Evolutionary conservation across 35 echinoderm and acorn worm species (phyloP), one percentile per base, ranked within the genome.

Genomic region (Apostichopus californicus): DNA sequence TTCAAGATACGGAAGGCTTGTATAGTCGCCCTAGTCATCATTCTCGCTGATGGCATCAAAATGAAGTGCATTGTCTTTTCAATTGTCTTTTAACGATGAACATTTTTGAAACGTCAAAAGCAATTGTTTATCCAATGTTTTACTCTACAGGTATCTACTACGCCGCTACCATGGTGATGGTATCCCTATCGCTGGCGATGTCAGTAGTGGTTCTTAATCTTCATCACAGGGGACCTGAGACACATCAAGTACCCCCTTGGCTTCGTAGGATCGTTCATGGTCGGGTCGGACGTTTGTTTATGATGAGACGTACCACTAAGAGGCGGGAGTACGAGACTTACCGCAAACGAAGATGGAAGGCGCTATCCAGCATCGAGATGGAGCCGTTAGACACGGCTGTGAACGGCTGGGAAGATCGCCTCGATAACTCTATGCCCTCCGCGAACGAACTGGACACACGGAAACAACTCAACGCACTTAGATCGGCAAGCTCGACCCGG

Each of bases 171-270:
- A 99, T 99, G 97, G 97, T 99, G 34, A 96, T 99, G 93, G 97
- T 99, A 26, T 99, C 97, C 11, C 70, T 99, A 14, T 99, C 97
- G 20, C 78, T 99, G 23, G 89, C 95, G 5, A 96, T 99, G 95
- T 99, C 97, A 10, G 97, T 99, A 14, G 95, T 96, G 8, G 97
- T 99, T 9, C 95, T 99, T 1, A 99, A 99, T 77, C 93, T 99
- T 26, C 97, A 99, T 23, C 95, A 96, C 61, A 87, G 95, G 24
- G 97, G 97, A 55, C 95, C 97, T 9, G 95, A 96, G 54, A 94
- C 95, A 0, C 89, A 93, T 52, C 92, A 93, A 8, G 97, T 99
- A 15, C 97, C 97, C 56, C 90, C 26, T n/a, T 99, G 97, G 97
- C 81, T 99, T 5, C 95, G 95, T 6, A 93, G 71, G 60, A 83